Conservation (phyloP, 2,113 vertebrate species). For the Atrichornis clamosus region DNA sequence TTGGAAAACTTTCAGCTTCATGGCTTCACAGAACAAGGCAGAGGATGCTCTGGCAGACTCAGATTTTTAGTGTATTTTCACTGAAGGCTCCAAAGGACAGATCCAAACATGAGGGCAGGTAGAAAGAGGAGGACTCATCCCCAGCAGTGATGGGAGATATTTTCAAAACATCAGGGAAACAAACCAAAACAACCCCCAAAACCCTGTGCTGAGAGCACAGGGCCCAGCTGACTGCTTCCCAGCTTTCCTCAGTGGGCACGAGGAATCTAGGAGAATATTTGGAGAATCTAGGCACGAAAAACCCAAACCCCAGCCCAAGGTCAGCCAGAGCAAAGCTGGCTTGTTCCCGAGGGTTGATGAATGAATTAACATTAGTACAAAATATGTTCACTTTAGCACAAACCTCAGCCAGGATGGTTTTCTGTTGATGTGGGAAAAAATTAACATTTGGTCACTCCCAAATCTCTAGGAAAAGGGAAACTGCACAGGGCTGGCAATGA, state of each 20-base stretch:
- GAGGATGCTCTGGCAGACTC: neutral
- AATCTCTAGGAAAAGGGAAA: neutral
- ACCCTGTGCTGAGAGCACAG: rapidly evolving
- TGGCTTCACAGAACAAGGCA: neutral
- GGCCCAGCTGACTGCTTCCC: neutral
- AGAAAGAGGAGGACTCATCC: neutral
- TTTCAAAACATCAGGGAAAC: neutral
- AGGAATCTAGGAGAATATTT: no score
- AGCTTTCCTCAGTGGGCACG: neutral
- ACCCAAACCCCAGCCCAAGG: neutral
- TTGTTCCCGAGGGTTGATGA: rapidly evolving
- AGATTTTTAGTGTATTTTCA: neutral
- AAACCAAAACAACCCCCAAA: neutral
- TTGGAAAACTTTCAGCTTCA: neutral
- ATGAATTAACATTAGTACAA: neutral
- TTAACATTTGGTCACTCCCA: neutral
- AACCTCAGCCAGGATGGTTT: neutral
- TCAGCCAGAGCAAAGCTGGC: neutral
- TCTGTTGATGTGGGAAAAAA: neutral
- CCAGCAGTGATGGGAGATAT: neutral
- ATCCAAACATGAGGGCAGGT: rapidly evolving
- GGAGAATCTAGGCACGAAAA: neutral
- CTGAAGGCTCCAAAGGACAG: neutral
- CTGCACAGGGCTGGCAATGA: neutral
- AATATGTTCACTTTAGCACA: neutral